phyloP scores from a whole-genome alignment of 1,140 invertebrate species.

The Brachionus rotundiformis region DNA sequence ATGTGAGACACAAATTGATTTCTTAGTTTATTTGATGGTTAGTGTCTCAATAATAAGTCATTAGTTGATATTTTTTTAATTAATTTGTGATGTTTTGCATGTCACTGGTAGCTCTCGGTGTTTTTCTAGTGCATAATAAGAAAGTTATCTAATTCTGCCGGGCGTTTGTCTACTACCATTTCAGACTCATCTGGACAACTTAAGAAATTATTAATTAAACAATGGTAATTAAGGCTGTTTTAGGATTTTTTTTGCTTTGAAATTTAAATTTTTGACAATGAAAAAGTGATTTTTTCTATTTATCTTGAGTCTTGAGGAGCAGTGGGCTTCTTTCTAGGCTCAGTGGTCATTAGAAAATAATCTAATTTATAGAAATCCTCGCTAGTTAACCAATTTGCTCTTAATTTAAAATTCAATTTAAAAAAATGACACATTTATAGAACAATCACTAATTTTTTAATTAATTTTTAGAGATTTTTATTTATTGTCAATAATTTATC shows the following conservation, averaged over 20 bases:
- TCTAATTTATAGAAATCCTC: no score
- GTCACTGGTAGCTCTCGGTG: background rate
- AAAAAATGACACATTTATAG: background rate
- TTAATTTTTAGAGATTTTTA: background rate
- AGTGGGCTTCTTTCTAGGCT: no score
- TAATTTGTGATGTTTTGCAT: background rate
- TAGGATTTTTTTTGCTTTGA: no score
- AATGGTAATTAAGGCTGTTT: background rate
- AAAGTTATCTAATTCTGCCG: background rate
- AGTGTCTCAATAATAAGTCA: background rate
- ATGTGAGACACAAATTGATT: background rate
- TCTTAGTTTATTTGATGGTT: background rate
- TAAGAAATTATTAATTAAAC: no score
- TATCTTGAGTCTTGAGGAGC: no score
- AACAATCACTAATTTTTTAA: no score
- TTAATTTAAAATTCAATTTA: background rate
- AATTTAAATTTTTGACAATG: no score
- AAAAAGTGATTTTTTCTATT: no score
- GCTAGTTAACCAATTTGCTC: background rate
- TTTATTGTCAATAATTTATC: no score
- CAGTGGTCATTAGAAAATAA: no score
- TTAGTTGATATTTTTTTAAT: background rate
- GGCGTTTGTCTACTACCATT: background rate
- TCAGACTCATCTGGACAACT: background rate
- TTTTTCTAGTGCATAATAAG: background rate